Base-by-base conservation (phyloP, 2,888 invertebrate genomes). In the Torymus tubicola region DNA sequence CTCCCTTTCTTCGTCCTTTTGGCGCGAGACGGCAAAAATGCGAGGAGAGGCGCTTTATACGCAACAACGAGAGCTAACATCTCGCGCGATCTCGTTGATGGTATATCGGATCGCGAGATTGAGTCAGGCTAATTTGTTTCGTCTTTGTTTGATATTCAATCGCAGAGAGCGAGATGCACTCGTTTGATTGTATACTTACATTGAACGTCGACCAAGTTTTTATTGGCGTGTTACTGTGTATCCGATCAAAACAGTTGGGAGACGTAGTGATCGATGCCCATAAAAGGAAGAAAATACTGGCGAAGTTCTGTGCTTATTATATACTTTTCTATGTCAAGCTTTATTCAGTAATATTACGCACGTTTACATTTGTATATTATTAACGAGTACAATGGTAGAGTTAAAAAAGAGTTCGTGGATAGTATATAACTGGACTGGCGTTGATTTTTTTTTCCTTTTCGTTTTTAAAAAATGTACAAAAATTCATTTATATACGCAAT, bases 31-130 rank as follows among this genome's bases (percentile, higher is more conserved):
- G 53, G 53, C 18, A 65, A 65, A 74, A 79, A 81, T 78, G 63
- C 58, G 52, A 53, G 24, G 21, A 18, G 65, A 68, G 58, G 13
- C 72, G n/a, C 80, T 73, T 77, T 42, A 42, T 8, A 73, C 70
- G 58, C 82, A 75, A 64, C 81, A 81, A 78, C 75, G 42, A 65
- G 65, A 82, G 69, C 78, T 75, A 84, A 80, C 83, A 85, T 83
- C 82, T 81, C 84, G 82, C 82, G 82, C 84, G 82, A 84, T 86
- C 85, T 80, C 81, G 85, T 82, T 85, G 86, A 87, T 84, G 84
- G 82, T 82, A 84, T 86, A 88, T 89, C 87, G 85, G 84, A 87
- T 88, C 85, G 85, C 69, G 60, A 18, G 61, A 79, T 73, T 31
- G 55, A 73, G 81, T 74, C 74, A 69, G 60, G 69, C 79, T 80